Conservation (phyloP, 2,888 invertebrate genomes). For the Amphipyra berbera region DNA sequence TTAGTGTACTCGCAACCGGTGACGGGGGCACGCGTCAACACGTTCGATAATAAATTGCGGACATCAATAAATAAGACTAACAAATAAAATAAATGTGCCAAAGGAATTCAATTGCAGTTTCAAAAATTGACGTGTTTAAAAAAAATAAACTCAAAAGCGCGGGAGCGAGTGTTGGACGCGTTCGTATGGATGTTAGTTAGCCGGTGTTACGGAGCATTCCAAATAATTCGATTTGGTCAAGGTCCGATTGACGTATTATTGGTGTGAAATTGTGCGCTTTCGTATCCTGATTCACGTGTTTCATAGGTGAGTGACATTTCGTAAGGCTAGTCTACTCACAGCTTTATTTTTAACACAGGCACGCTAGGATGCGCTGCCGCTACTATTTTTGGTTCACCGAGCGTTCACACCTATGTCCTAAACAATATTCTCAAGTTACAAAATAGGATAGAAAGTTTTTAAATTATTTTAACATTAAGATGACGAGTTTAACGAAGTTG, state of each 20-base stretch:
- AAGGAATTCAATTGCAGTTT: constrained; percentile 51
- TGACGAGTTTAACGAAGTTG: too few species aligned
- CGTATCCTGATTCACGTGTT: constrained; percentile 69
- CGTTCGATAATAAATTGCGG: constrained; percentile 62
- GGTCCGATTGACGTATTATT: constrained; percentile 76
- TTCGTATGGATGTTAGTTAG: constrained; percentile 74
- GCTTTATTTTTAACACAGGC: constrained; percentile 81
- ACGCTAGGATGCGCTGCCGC: constrained; percentile 78
- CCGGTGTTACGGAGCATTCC: constrained; percentile 74
- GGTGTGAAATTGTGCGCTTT: constrained; percentile 72
- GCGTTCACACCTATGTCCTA: constrained; percentile 79
- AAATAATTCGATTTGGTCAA: constrained; percentile 78
- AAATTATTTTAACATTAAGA: background rate
- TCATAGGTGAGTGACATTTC: constrained; percentile 85
- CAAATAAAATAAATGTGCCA: constrained; percentile 58
- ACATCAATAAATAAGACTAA: constrained; percentile 62
- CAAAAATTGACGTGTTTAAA: constrained; percentile 57
- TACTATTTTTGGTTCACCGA: constrained; percentile 85
- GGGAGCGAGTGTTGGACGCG: constrained; percentile 73
- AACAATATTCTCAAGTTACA: constrained; percentile 84
- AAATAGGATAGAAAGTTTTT: constrained; percentile 66
- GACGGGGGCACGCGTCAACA: constrained; percentile 77
- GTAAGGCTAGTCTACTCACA: constrained; percentile 69
- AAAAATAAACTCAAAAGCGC: constrained; percentile 65
- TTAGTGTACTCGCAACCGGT: constrained; percentile 83